Conservation (phyloP, 1,140 invertebrate genomes). For the Pemphigus obesinymphae region DNA sequence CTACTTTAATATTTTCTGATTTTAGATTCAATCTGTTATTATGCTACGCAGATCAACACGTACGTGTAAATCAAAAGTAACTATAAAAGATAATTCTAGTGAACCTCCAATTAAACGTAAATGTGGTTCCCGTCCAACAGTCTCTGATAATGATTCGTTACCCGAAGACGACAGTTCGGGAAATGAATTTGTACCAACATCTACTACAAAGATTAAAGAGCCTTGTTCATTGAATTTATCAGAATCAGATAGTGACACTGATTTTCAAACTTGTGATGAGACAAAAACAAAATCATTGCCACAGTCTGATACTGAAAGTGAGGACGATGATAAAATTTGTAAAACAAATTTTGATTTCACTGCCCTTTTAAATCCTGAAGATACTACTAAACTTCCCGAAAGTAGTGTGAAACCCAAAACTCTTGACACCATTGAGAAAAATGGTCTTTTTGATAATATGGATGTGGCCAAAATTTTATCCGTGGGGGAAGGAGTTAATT, state of each 20-base stretch:
- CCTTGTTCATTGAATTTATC: slow-evolving; percentile 21
- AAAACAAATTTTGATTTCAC: slow-evolving; percentile 34
- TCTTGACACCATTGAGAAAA: neutral
- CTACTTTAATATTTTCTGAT: neutral
- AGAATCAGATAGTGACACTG: slow-evolving; percentile 17
- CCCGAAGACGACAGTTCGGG: neutral
- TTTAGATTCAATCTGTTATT: neutral
- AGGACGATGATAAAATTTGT: neutral
- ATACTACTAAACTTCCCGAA: neutral
- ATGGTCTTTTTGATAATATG: neutral
- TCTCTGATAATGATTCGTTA: neutral
- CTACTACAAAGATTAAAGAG: neutral
- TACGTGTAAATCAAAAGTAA: neutral
- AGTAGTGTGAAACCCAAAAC: neutral
- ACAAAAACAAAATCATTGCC: neutral
- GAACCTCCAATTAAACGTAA: slow-evolving; percentile 1
- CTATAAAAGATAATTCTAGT: neutral
- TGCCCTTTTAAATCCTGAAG: neutral
- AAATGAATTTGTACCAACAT: neutral
- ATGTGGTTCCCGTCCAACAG: neutral
- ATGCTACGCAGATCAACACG: slow-evolving; percentile 26
- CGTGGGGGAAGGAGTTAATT: slow-evolving; percentile 12
- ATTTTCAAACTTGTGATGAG: neutral
- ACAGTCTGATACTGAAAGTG: slow-evolving; percentile 15
- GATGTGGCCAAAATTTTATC: slow-evolving; percentile 29